Evolutionary conservation across 2,113 vertebrate genomes (phyloP).

Genomic region (Raja brachyura): DNA sequence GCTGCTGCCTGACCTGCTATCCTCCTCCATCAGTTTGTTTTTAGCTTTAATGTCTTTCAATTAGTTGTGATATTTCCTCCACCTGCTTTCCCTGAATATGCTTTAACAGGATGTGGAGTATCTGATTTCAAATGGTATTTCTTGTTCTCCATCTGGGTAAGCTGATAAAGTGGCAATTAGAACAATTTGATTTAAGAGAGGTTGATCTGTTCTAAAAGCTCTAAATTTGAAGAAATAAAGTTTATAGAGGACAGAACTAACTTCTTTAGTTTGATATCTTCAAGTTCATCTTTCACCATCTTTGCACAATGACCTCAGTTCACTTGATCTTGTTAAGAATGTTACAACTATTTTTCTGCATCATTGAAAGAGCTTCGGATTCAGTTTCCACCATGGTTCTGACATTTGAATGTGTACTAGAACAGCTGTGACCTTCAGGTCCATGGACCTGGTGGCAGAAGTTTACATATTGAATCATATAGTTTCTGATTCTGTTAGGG

Average conservation of each 20-base stretch:
- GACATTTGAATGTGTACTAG: no score
- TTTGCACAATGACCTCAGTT: neutral
- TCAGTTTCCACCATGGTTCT: neutral
- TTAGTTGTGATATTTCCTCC: no score
- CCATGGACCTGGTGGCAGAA: no score
- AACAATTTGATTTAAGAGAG: neutral
- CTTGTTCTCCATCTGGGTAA: neutral
- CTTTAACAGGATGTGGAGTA: neutral
- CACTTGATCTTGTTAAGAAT: neutral
- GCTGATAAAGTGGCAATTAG: neutral
- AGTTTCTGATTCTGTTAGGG: neutral
- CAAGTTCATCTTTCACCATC: neutral
- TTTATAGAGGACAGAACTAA: neutral
- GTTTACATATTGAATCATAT: no score
- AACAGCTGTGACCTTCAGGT: no score
- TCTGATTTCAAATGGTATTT: neutral
- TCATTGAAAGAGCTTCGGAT: neutral
- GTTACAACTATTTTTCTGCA: neutral
- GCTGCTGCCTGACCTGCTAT: no score
- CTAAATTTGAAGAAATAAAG: neutral
- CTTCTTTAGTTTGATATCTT: neutral
- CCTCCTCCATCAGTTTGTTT: no score
- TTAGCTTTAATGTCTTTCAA: no score
- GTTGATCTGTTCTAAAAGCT: neutral
- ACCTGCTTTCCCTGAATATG: neutral